A percentile compares a stretch with the other conserved stretches of the same genome.
Conservation (phyloP, 30 jellyfish, hydroid and myxozoan species). For the Phacellophora camtschatica region DNA sequence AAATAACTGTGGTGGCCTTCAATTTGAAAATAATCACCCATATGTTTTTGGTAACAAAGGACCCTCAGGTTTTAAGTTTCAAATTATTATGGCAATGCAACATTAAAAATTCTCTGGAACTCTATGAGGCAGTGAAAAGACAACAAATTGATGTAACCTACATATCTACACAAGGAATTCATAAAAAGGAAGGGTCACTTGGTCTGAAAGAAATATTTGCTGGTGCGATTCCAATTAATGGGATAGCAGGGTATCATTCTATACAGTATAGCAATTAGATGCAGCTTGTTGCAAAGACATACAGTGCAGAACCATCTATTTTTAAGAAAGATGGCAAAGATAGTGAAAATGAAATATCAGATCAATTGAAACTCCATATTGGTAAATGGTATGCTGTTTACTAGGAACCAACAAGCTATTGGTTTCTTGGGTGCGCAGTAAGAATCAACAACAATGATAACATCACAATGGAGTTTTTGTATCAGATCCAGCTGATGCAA, state of each 20-base stretch:
- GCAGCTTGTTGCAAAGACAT: neutral
- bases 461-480: neutral
- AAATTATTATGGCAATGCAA: constrained; percentile 52
- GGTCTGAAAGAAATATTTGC: constrained; percentile 15
- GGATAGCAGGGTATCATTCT: constrained; percentile 18
- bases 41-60: too few species aligned
- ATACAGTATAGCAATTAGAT: neutral
- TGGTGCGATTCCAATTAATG: constrained; percentile 4
- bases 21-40: too few species aligned
- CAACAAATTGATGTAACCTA: constrained; percentile 4
- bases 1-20: too few species aligned
- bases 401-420: constrained; percentile 1
- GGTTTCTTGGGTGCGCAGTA: constrained; percentile 21
- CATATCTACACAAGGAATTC: constrained; percentile 8
- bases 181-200: constrained; percentile 7
- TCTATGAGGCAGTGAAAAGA: constrained; percentile 25
- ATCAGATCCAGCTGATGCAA: constrained; percentile 13
- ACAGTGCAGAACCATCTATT: neutral
- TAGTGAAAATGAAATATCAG: neutral
- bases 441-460: neutral
- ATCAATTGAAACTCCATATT: neutral
- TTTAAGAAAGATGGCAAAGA: neutral
- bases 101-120: constrained; percentile 25
- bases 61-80: too few species aligned
- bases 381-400: constrained; percentile 25